These are phyloP conservation scores for Chauna torquata DNA, from an alignment of 2,113 vertebrate species.

Conservation along the genomic window DNA sequence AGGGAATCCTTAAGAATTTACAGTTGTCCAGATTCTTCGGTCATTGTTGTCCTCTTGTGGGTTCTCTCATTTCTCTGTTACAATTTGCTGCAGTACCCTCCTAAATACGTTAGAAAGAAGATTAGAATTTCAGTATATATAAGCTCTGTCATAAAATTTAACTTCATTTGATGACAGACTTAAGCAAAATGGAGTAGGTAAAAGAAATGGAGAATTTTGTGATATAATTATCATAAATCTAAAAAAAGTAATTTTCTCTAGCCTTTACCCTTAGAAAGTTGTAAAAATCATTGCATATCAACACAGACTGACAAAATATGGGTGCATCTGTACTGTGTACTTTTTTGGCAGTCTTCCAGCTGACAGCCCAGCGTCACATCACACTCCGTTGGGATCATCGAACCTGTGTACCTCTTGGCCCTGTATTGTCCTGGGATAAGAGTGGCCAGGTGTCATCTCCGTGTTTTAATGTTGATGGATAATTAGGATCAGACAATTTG, in stretches of 20 bases:
- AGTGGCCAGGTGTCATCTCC: not conserved
- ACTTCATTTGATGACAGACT: not conserved
- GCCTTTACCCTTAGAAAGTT: not conserved
- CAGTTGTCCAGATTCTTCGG: not conserved
- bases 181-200: not conserved
- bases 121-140: not conserved
- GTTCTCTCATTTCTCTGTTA: not conserved
- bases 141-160: not conserved
- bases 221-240: not conserved
- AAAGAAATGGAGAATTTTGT: not conserved
- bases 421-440: not conserved
- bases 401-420: not conserved
- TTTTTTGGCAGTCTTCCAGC: not conserved
- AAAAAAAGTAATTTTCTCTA: not conserved
- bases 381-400: not conserved
- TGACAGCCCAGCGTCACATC: not conserved
- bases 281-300: not conserved
- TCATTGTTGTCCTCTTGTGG: not conserved
- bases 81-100: not conserved
- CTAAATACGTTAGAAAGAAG: not conserved
- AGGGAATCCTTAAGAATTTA: not conserved
- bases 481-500: not conserved
- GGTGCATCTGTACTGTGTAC: not conserved
- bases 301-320: not conserved
- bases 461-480: not conserved